A percentile compares a stretch with the other conserved stretches of the same genome.
Conservation (phyloP, 2,797 vertebrate genomes). For the Furcifer pardalis region DNA sequence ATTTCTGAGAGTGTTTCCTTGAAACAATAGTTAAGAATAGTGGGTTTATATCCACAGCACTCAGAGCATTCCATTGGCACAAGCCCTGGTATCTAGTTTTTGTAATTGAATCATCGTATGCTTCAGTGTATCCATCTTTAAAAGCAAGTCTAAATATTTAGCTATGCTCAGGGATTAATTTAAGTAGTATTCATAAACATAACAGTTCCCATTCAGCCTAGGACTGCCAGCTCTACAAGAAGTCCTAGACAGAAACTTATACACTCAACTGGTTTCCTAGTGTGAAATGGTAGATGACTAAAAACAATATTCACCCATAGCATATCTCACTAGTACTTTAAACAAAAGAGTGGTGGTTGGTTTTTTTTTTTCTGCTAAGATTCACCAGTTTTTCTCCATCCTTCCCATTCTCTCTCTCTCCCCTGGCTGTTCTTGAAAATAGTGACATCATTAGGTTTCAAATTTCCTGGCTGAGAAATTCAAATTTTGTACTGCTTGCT, state of each 20-base stretch:
- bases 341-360: not conserved
- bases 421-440: not conserved
- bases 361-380: not conserved
- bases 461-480: not conserved
- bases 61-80: not conserved
- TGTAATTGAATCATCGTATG: not conserved
- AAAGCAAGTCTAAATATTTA: constrained; percentile 22
- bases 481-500: not conserved
- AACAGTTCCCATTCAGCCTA: not conserved
- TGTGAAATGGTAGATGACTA: not conserved
- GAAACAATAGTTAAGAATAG: not conserved
- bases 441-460: not conserved
- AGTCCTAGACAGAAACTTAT: not conserved
- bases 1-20: not conserved
- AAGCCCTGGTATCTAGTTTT: not conserved
- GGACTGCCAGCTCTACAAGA: not conserved
- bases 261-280: not conserved
- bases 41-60: not conserved
- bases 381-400: not conserved
- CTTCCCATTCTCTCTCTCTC: not conserved
- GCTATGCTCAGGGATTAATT: not conserved
- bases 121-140: constrained; percentile 10
- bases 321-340: not conserved
- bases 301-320: not conserved
- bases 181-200: constrained; percentile 24